Conservation (phyloP, 2,888 invertebrate genomes). For the Blomia tropicalis region DNA sequence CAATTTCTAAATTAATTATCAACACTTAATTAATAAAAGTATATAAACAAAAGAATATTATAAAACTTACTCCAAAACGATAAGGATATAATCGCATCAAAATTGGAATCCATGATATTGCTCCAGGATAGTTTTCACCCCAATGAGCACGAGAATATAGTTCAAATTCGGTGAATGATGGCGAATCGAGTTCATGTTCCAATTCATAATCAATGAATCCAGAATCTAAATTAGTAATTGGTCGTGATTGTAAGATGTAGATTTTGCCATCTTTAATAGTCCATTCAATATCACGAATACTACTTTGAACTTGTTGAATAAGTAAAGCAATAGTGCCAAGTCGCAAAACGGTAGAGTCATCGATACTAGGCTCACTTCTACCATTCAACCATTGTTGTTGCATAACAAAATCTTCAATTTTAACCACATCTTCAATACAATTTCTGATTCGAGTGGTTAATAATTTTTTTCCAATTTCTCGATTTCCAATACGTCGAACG, state of each 20-base stretch:
- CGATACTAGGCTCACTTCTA: constrained; percentile 39
- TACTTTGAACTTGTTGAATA: constrained; percentile 37
- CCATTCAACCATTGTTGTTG: neutral
- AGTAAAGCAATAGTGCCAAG: constrained; percentile 43
- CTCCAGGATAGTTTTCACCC: constrained; percentile 28
- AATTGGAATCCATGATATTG: constrained; percentile 23
- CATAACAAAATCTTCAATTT: neutral
- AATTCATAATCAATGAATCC: constrained; percentile 59
- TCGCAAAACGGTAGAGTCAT: constrained; percentile 42
- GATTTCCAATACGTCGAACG: neutral
- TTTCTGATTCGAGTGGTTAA: constrained; percentile 3
- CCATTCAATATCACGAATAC: constrained; percentile 63
- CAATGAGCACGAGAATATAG: constrained; percentile 27
- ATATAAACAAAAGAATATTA: no score
- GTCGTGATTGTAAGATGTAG: constrained; percentile 53
- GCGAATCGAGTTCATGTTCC: constrained; percentile 53
- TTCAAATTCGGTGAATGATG: constrained; percentile 23
- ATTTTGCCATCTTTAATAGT: constrained; percentile 45
- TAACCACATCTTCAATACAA: neutral
- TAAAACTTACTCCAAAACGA: no score
- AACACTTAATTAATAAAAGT: no score
- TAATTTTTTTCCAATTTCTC: constrained; percentile 17
- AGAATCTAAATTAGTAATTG: constrained; percentile 53
- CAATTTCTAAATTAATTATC: no score
- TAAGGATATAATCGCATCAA: no score